Evolutionary conservation across 2,888 invertebrate species (phyloP).

Genomic region (Hirtodrosophila confusa): DNA sequence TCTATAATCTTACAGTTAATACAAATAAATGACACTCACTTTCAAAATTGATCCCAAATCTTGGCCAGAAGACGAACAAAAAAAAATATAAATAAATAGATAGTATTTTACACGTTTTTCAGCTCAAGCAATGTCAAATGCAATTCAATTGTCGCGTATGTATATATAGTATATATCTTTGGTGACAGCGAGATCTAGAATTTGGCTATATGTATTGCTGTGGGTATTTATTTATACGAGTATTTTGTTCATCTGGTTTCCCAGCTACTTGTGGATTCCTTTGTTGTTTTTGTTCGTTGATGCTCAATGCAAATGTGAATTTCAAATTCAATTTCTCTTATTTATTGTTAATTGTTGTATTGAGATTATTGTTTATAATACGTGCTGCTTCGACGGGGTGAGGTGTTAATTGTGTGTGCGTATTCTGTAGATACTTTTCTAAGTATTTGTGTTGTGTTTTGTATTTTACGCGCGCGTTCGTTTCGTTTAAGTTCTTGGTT

Average conservation of each 20-base stretch:
- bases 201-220: constrained; percentile 13
- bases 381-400: constrained; percentile 6
- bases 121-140: constrained; percentile 50
- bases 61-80: background rate
- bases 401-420: constrained; percentile 44
- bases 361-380: constrained; percentile 54
- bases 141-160: constrained; percentile 46
- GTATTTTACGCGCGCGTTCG: constrained; percentile 78
- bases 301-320: constrained; percentile 23
- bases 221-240: constrained; percentile 44
- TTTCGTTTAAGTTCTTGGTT: constrained; percentile 83
- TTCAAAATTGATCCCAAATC: constrained; percentile 4
- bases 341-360: constrained; percentile 38
- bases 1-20: background rate
- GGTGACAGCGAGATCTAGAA: constrained; percentile 13
- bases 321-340: constrained; percentile 19
- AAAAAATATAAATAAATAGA: constrained; percentile 7
- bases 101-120: constrained; percentile 24
- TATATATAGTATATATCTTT: constrained; percentile 13
- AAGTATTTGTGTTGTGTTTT: constrained; percentile 36
- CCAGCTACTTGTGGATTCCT: constrained; percentile 73
- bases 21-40: constrained; percentile 11
- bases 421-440: constrained; percentile 25
- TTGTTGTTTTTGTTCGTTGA: constrained; percentile 40
- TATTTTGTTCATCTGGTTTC: constrained; percentile 40